phyloP scores from a whole-genome alignment of 2,113 vertebrate genomes.

The Ploceus nigricollis region DNA sequence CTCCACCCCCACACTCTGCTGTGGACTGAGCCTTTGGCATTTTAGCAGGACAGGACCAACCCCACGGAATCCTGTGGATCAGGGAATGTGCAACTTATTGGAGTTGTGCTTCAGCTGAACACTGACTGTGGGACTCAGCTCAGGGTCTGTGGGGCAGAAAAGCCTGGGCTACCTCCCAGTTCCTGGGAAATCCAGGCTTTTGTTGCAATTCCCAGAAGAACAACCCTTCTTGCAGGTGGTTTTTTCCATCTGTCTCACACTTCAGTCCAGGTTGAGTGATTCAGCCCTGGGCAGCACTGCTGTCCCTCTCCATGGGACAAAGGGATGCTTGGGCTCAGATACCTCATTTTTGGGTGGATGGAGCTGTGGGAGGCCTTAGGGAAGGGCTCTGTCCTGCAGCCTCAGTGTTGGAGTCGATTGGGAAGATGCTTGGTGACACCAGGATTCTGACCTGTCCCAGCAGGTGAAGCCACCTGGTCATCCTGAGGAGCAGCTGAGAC shows the following conservation, averaged over 20 bases:
- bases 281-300: neutral
- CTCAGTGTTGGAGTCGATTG: fast-evolving
- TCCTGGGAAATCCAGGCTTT: neutral
- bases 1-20: neutral
- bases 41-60: neutral
- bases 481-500: neutral
- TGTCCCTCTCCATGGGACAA: neutral
- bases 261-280: neutral
- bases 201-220: neutral
- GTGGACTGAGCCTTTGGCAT: neutral
- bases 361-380: neutral
- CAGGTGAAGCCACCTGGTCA: neutral
- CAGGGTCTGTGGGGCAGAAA: neutral
- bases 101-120: neutral
- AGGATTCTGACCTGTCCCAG: neutral
- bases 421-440: neutral
- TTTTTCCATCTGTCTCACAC: fast-evolving
- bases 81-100: neutral
- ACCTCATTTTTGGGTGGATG: neutral
- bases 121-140: neutral
- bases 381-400: neutral
- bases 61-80: neutral
- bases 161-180: fast-evolving
- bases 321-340: neutral
- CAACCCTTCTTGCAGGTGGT: neutral